Base-by-base conservation (phyloP, 2,888 invertebrate genomes). In the Heliconius charithonia region DNA sequence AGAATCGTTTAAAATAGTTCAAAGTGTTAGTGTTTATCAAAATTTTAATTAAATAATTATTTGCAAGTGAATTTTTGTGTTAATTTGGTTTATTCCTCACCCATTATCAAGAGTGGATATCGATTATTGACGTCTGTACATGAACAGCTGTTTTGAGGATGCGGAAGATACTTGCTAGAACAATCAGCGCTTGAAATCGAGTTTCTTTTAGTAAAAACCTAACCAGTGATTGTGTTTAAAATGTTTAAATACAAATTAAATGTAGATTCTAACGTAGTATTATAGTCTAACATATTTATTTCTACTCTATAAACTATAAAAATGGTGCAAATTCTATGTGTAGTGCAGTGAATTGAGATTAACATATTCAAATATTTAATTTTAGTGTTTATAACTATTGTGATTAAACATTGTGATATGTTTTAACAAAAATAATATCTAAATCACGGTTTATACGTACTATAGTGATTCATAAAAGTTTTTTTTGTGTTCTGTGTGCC, bases 101-200 rank as follows among this genome's bases (percentile, higher is more conserved):
- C 62, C 51, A 77, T 87, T 59, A 59, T n/a, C 59, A n/a, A 85
- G 87, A 88, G 87, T 87, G 85, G 88, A 86, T 93, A 94, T 94
- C 89, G 94, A 94, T 94, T 93, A 88, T 87, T 83, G 86, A 86
- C 89, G 85, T 88, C 89, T 89, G 80, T 86, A 86, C n/a, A 85
- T 85, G 85, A 93, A 92, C 94, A 95, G 94, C 94, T 95, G 94
- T 90, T 93, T 89, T 86, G 85, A 87, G 88, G 89, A 90, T 88
- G 86, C 89, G 89, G 87, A 89, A 88, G 87, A 86, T 80, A 75
- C 27, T 56, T 77, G 72, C 79, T 79, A 72, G 75, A 69, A 81
- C 66, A 66, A 69, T 32, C 16, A 45, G 25, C 76, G 45, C 62
- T 63, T 63, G 27, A 51, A 63, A 56, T 13, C 13, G 59, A 59